Conservation (phyloP, 2,888 invertebrate genomes). For the Gari tellinella region DNA sequence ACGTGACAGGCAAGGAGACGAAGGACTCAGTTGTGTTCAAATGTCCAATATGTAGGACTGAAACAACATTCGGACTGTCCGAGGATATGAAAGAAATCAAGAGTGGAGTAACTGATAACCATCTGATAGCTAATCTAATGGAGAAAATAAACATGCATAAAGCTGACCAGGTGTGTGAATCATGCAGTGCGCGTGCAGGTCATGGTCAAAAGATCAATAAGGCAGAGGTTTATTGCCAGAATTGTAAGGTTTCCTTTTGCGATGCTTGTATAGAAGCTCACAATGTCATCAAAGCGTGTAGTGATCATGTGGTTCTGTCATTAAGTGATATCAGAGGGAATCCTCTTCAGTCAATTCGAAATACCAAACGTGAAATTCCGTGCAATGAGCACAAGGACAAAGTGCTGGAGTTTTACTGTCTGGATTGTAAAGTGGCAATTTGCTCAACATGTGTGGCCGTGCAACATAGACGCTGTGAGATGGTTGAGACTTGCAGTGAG, state of each 20-base stretch:
- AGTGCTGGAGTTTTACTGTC: constrained; percentile 68
- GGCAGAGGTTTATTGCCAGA: constrained; percentile 69
- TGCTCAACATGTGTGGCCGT: constrained; percentile 72
- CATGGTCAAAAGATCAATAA: constrained; percentile 50
- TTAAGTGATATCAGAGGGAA: constrained; percentile 61
- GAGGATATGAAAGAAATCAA: constrained; percentile 52
- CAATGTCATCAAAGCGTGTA: constrained; percentile 68
- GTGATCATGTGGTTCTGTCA: constrained; percentile 65
- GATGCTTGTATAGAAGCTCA: constrained; percentile 68
- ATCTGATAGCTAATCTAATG: constrained; percentile 64
- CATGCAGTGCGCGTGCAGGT: constrained; percentile 52
- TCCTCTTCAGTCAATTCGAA: constrained; percentile 62
- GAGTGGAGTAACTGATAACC: constrained; percentile 64
- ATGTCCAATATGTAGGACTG: constrained; percentile 63
- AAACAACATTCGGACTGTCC: constrained; percentile 57
- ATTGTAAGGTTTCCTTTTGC: constrained; percentile 67
- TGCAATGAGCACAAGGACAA: constrained; percentile 68
- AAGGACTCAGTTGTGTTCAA: constrained; percentile 40
- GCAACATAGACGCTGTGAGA: constrained; percentile 69
- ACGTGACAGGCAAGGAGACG: constrained; percentile 22
- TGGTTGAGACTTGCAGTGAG: constrained; percentile 68
- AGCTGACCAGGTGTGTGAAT: constrained; percentile 63
- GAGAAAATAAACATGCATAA: constrained; percentile 67
- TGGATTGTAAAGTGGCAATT: constrained; percentile 65
- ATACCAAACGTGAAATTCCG: constrained; percentile 63